Percentiles rank a stretch among this genome's conserved stretches.
Conservation (phyloP, 2,797 vertebrate species). For the Darevskia mixta region DNA sequence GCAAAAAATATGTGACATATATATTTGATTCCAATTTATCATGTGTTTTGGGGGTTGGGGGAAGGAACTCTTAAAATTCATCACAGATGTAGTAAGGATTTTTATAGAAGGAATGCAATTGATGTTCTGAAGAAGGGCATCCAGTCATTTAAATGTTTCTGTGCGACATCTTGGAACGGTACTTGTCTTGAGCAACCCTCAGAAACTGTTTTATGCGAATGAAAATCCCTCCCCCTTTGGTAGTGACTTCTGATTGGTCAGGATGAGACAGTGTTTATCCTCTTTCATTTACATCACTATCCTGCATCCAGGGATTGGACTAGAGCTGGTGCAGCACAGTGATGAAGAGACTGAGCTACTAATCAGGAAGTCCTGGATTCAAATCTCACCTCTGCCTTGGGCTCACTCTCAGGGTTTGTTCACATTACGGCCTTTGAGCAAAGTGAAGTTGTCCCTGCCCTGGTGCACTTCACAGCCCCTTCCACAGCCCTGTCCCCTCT, state of each 20-base stretch:
- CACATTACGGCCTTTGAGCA: too few relatives aligned
- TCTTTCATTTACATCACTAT: too few relatives aligned
- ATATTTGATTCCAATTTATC: slow-evolving; percentile 69
- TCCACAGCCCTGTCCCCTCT: too few relatives aligned
- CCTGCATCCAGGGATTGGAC: neutral
- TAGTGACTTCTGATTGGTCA: neutral
- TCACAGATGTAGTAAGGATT: slow-evolving; percentile 62
- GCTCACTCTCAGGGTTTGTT: neutral
- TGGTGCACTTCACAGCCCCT: too few relatives aligned
- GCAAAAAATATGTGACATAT: slow-evolving; percentile 70
- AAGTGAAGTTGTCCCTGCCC: too few relatives aligned
- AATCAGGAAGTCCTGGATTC: neutral
- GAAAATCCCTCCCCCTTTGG: slow-evolving; percentile 28
- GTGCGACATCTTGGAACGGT: slow-evolving; percentile 46
- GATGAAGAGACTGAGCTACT: neutral
- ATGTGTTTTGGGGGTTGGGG: slow-evolving; percentile 43
- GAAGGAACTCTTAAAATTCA: slow-evolving; percentile 42
- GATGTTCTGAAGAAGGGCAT: slow-evolving; percentile 51
- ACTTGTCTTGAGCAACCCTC: slow-evolving; percentile 24
- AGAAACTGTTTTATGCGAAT: slow-evolving; percentile 21
- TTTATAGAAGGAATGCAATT: slow-evolving; percentile 51
- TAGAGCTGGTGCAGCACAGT: neutral
- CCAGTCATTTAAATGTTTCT: slow-evolving; percentile 57
- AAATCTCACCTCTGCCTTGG: neutral
- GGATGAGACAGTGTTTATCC: too few relatives aligned